Evolutionary conservation across 2,113 vertebrate genomes (phyloP).

Genomic region (Caracal caracal): DNA sequence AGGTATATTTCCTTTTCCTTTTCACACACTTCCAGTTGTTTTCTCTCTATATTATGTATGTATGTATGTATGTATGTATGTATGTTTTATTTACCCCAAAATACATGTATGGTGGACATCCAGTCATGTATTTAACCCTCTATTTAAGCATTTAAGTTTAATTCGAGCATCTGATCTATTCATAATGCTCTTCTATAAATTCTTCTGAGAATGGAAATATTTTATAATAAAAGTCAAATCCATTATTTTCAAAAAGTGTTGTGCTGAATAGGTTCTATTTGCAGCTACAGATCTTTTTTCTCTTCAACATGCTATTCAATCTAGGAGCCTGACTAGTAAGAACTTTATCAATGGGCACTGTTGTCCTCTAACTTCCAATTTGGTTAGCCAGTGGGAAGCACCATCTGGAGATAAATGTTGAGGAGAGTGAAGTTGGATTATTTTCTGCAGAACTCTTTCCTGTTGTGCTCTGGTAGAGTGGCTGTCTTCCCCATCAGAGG

Average conservation of each 20-base stretch:
- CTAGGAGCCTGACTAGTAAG: not conserved
- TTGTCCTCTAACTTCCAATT: not conserved
- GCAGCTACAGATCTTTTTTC: not conserved
- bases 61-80: not conserved
- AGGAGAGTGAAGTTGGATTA: not conserved
- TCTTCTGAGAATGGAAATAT: not conserved
- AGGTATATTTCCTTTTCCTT: not conserved
- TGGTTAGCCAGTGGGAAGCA: not conserved
- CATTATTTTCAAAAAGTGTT: not conserved
- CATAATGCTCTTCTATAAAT: not conserved
- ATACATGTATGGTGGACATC: not conserved
- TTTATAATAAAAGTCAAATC: not conserved
- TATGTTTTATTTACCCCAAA: not conserved
- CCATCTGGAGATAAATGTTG: not conserved
- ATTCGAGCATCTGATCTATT: not conserved
- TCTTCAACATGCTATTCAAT: not conserved
- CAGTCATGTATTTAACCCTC: not conserved
- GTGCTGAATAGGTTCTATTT: not conserved
- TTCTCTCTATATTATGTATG: not conserved
- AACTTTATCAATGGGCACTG: not conserved
- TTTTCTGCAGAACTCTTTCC: not conserved
- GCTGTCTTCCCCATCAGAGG: not conserved
- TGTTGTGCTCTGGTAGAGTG: not conserved
- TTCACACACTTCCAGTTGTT: not conserved
- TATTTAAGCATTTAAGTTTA: not conserved